phyloP scores from a whole-genome alignment of 2,888 invertebrate species.

The Arge pagana region DNA sequence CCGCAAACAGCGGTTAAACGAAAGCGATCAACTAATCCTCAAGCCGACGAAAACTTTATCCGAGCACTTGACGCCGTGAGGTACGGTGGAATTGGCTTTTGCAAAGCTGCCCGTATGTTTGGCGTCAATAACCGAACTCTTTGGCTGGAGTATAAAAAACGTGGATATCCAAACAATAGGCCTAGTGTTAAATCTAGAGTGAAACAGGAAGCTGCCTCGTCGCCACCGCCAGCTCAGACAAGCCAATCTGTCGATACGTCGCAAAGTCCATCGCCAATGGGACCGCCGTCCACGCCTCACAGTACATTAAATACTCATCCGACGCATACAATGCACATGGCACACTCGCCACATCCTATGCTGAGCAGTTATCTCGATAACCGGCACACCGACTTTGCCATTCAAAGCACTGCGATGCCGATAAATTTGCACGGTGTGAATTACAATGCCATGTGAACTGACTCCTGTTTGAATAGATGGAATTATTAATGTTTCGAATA shows the following conservation, averaged over 20 bases:
- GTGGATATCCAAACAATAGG: conserved; percentile 80
- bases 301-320: conserved; percentile 49
- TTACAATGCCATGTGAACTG: conserved; percentile 74
- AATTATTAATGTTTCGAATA: too few species aligned
- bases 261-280: conserved; percentile 58
- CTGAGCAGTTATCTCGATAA: conserved; percentile 70
- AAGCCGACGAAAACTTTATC: conserved; percentile 82
- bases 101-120: conserved; percentile 82
- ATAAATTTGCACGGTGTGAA: conserved; percentile 77
- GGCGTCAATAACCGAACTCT: conserved; percentile 85
- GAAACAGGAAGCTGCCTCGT: conserved; percentile 68
- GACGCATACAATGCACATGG: conserved; percentile 64
- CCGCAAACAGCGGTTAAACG: conserved; percentile 62
- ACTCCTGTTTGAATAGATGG: conserved; percentile 21
- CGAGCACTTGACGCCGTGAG: conserved; percentile 81
- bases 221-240: conserved; percentile 62
- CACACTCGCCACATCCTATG: conserved; percentile 70
- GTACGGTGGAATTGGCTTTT: conserved; percentile 83
- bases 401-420: conserved; percentile 68
- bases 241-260: conserved; percentile 58
- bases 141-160: conserved; percentile 84
- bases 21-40: conserved; percentile 78
- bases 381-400: conserved; percentile 70
- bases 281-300: conserved; percentile 43
- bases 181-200: conserved; percentile 79